A percentile compares a stretch with the other conserved stretches of the same genome.
These are phyloP conservation scores for Eriocheir sinensis DNA, from an alignment of 1,140 invertebrate genomes.

Conservation along the genomic window DNA sequence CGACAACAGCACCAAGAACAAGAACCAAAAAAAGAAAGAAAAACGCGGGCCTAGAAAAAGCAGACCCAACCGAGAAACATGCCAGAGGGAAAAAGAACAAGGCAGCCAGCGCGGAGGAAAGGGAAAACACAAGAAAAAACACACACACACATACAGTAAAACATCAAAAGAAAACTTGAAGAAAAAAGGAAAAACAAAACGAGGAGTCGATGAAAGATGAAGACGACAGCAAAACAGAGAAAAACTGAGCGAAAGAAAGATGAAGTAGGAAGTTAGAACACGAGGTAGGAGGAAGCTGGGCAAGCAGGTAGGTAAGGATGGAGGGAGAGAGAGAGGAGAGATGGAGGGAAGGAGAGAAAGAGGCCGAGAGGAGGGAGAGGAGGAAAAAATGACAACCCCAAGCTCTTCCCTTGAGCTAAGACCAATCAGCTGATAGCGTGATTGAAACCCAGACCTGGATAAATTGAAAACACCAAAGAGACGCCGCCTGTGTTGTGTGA, in stretches of 20 bases:
- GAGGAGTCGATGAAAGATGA: neutral
- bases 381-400: neutral
- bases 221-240: neutral
- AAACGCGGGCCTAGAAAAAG: no score
- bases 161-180: no score
- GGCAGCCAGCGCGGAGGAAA: neutral
- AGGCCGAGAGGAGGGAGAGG: neutral
- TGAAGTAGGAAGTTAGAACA: neutral
- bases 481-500: neutral
- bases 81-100: neutral
- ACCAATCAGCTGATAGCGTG: neutral
- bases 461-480: neutral
- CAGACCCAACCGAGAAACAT: neutral
- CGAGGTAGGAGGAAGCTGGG: neutral
- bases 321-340: neutral
- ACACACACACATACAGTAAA: no score
- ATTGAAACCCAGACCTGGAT: neutral
- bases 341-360: neutral
- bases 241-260: neutral
- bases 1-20: no score
- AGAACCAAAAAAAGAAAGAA: neutral
- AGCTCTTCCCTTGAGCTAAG: neutral
- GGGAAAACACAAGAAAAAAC: neutral
- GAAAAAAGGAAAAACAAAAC: neutral
- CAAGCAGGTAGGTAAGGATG: neutral